Evolutionary conservation across 2,797 vertebrate species (phyloP), one percentile per base, ranked within the genome.

Genomic region (Furcifer pardalis): DNA sequence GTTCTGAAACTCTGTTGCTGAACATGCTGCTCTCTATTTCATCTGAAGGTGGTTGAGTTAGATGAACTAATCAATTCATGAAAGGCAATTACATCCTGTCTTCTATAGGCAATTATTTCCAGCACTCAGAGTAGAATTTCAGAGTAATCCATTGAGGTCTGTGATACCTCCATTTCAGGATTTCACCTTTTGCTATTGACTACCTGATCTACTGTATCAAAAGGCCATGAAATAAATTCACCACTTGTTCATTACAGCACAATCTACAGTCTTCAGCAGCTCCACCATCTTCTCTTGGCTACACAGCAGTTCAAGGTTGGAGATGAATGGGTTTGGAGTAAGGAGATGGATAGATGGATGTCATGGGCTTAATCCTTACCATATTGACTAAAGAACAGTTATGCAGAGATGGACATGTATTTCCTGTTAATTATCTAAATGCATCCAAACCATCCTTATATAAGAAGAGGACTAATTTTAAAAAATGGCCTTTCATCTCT

Each of bases 341-440:
- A 30, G 85, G n/a, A n/a, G n/a, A n/a, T n/a, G n/a, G n/a, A n/a
- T n/a, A 30, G 3, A 35, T 32, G 46, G 81, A 59, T 37, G 30
- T 79, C 69, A 2, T 77, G 32, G 46, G 82, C 4, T 75, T 77
- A 88, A 93, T 88, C 9, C 86, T 90, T 76, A 81, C 35, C 46
- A 88, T 65, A 89, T 87, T 92, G 90, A 81, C 37, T 90, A 68
- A 74, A 84, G 71, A 91, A 79, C 74, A 87, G 81, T 90, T 86
- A 81, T 86, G 68, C 37, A 83, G 76, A 87, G 77, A 90, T 90
- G 80, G 44, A 81, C 91, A 93, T n/a, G 89, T 88, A 88, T 90
- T 90, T 91, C 7, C 13, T 88, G 83, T 90, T 89, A 93, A 90
- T 95, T 95, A 92, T 91, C 90, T 91, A 93, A 94, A 86, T 94